Evolutionary conservation across 2,888 invertebrate genomes (phyloP), one percentile per base, ranked within the genome.

Genomic region (Athalia rosae): DNA sequence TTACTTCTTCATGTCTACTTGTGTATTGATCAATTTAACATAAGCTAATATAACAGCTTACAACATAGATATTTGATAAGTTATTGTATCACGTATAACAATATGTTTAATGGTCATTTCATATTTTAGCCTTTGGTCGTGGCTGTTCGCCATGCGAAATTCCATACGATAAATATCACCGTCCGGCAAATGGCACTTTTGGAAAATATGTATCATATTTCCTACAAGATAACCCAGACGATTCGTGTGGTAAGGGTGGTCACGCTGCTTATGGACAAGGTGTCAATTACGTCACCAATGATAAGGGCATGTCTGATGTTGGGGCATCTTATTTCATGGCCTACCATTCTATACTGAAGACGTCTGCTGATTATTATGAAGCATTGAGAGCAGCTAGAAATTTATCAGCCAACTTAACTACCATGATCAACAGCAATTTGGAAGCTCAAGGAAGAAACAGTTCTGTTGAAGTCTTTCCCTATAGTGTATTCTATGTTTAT

Each of bases 401-500:
- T 5, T 92, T 99, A n/a, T 93, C 97, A 0, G 93, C 94, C 5
- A 97, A 97, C 87, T 93, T 99, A 28, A 96, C 97, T 0, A 91
- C 92, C 48, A 95, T 95, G 83, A 90, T 99, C 13, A 94, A 94
- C 84, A 88, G 88, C 0, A 92, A 94, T 80, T 87, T 94, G 0
- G 90, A 89, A 76, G 90, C 90, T 1, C 86, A 89, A 43, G 93
- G 92, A 3, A 79, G 83, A n/a, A 90, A 88, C 59, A 83, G 84
- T 0, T 90, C 91, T 0, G 92, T 94, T 45, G 94, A 93, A 88
- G 96, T 97, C 80, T 96, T 96, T 89, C 96, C 96, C 0, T 97
- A 99, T 91, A 98, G 96, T 0, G 94, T 99, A 73, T 98, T 98
- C 91, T 99, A 99, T 89, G 99, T 99, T 45, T 99, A 98, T 91